These are phyloP conservation scores for Triops cancriformis DNA, from an alignment of 1,140 invertebrate genomes.

Conservation along the genomic window DNA sequence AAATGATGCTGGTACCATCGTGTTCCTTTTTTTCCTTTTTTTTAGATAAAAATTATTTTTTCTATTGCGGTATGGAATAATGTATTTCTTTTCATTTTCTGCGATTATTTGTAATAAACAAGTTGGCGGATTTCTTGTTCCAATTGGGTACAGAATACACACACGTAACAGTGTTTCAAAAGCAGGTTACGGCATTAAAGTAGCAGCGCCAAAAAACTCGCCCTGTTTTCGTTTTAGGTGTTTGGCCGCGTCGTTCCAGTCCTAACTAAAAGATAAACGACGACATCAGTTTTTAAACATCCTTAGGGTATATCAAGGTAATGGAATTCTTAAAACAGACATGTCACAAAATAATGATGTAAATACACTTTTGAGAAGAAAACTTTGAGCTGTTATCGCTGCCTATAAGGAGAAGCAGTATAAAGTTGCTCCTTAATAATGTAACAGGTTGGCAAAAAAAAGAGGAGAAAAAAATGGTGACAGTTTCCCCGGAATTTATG, in stretches of 20 bases:
- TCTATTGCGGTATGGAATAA: not conserved
- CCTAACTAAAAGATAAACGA: slow-evolving; percentile 28
- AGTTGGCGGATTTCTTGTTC: not conserved
- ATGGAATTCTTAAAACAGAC: no score
- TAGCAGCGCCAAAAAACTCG: slow-evolving; percentile 34
- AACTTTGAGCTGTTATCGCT: not conserved
- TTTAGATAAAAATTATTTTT: not conserved
- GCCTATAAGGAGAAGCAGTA: no score
- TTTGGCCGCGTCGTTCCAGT: slow-evolving; percentile 29
- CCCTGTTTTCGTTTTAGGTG: slow-evolving; percentile 28
- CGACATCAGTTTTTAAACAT: not conserved
- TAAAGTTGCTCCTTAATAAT: no score
- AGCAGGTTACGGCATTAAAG: slow-evolving; percentile 33
- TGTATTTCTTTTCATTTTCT: not conserved
- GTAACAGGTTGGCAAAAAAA: no score
- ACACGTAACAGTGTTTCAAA: slow-evolving; percentile 20
- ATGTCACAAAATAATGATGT: not conserved
- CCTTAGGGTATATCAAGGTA: not conserved
- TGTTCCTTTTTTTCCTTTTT: not conserved
- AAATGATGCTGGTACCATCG: not conserved
- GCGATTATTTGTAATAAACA: not conserved
- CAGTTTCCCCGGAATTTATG: no score
- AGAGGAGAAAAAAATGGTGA: no score
- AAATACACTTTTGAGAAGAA: not conserved
- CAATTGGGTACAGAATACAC: not conserved